phyloP scores from a whole-genome alignment of 2,888 invertebrate genomes.

The Clivina fossor region DNA sequence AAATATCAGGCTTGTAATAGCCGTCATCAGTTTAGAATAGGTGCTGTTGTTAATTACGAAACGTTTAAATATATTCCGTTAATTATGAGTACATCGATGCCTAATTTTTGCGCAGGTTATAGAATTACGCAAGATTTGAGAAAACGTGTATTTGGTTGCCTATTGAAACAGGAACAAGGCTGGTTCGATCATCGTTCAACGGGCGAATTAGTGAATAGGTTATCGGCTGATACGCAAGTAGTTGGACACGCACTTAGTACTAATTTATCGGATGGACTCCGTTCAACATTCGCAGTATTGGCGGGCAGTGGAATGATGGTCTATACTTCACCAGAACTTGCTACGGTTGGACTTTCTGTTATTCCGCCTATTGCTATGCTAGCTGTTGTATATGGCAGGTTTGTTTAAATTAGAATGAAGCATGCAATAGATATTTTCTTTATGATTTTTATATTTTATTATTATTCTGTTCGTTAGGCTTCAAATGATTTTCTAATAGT shows the following conservation, averaged over 20 bases:
- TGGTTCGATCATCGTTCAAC: slow-evolving; percentile 91
- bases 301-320: slow-evolving; percentile 96
- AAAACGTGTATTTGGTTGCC: slow-evolving; percentile 74
- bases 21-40: too few relatives aligned
- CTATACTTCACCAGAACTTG: slow-evolving; percentile 87
- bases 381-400: slow-evolving; percentile 74
- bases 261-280: slow-evolving; percentile 92
- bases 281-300: slow-evolving; percentile 82
- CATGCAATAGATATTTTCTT: too few relatives aligned
- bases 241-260: slow-evolving; percentile 90
- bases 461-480: too few relatives aligned
- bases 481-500: too few relatives aligned
- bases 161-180: slow-evolving; percentile 83
- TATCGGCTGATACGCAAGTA: slow-evolving; percentile 86
- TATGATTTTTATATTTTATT: too few relatives aligned
- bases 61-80: too few relatives aligned
- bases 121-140: slow-evolving; percentile 82
- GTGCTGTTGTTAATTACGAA: too few relatives aligned
- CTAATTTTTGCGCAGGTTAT: slow-evolving; percentile 62
- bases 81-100: not conserved
- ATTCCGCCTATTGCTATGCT: slow-evolving; percentile 88
- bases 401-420: not conserved
- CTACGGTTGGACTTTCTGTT: slow-evolving; percentile 80
- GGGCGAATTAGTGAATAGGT: slow-evolving; percentile 88
- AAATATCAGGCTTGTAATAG: too few relatives aligned